Evolutionary conservation across 2,113 vertebrate species (phyloP), one percentile per base, ranked within the genome.

Genomic region (Lasiurus borealis): DNA sequence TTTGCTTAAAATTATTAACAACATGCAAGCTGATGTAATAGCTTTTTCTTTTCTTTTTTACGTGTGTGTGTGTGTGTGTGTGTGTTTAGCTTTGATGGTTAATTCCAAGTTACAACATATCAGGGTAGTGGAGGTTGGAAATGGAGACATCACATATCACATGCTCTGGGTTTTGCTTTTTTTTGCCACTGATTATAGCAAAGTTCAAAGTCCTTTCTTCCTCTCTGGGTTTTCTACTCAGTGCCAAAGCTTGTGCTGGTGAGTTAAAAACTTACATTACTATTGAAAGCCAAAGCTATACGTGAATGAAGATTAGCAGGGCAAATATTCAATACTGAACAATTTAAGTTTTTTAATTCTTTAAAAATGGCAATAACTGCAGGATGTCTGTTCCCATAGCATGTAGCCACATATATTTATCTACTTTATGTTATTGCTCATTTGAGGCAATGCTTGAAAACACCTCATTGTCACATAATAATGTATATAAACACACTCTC

Each of bases 121-220:
- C 77, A 72, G 77, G 80, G 54, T 46, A 8, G 1, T 21, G 1
- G 2, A 69, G 8, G 12, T 62, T 50, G 0, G 0, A 19, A 27
- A 69, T 27, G 62, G 75, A 93, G 88, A 83, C 69, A 50, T 93
- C 95, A 95, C 88, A 94, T 91, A 48, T 94, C 95, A 96, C 88
- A 92, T 90, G 73, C 95, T 93, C 95, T 98, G 85, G 50, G 77
- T 97, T 95, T 90, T 94, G 73, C 62, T 91, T 97, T 54, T 87
- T 90, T 97, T 78, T 93, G 64, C 86, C 95, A 96, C 95, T 89
- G 93, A 93, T 98, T 96, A 97, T 57, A 93, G 91, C 85, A 88
- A 95, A 97, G 44, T 75, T 94, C 80, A 88, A 95, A 97, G 36
- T 72, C 89, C 8, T 85, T 97, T 95, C 85, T 92, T 96, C 90